Conservation (phyloP, 2,797 vertebrate genomes). For the Iguana delicatissima region DNA sequence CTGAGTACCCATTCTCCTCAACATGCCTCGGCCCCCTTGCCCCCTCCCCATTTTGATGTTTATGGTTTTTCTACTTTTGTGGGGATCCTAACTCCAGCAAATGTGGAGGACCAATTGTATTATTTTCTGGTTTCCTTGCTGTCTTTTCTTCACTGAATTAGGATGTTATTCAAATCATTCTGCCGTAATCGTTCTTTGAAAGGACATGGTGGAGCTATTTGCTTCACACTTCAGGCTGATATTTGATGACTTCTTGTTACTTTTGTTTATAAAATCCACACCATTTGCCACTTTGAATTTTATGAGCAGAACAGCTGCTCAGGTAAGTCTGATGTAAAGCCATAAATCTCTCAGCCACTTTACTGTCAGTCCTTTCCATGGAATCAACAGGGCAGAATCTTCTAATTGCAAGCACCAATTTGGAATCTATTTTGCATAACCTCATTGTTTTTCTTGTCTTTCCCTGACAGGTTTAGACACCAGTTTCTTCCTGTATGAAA, state of each 20-base stretch:
- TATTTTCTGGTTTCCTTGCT: not conserved
- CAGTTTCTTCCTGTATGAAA: not conserved
- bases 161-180: not conserved
- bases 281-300: conserved; percentile 9
- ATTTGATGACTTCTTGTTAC: not conserved
- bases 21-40: too few species aligned
- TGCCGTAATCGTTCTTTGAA: not conserved
- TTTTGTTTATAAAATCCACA: conserved; percentile 10
- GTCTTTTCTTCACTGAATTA: not conserved
- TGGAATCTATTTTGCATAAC: conserved; percentile 28
- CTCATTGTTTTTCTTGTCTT: conserved; percentile 23
- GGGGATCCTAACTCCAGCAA: too few species aligned
- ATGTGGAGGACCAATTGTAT: too few species aligned
- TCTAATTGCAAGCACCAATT: conserved; percentile 17
- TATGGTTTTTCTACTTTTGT: too few species aligned
- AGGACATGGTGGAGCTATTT: not conserved
- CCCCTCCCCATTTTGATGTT: too few species aligned
- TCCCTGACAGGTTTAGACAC: not conserved
- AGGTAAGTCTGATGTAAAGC: conserved; percentile 4
- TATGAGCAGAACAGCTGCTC: not conserved
- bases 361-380: not conserved
- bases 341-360: conserved; percentile 20
- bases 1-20: too few species aligned
- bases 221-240: not conserved
- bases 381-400: not conserved